Conservation (phyloP, 2,113 vertebrate genomes). For the Oxygymnocypris stewartii region DNA sequence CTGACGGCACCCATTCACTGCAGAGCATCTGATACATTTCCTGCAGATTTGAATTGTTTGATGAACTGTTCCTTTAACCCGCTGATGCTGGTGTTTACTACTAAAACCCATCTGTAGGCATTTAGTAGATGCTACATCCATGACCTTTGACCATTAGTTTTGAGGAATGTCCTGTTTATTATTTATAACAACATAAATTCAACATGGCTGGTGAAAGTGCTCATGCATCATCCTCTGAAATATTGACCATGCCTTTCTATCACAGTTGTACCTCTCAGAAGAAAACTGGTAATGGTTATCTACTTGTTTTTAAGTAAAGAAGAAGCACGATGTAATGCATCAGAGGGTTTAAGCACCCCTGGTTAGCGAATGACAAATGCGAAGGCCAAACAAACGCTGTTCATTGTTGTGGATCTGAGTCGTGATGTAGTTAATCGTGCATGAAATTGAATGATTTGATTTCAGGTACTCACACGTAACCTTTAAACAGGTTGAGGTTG, state of each 20-base stretch:
- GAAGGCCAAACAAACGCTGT: conserved; percentile 9
- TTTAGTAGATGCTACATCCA: neutral
- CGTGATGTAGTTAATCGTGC: conserved; percentile 40
- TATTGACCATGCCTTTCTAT: neutral
- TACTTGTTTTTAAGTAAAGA: neutral
- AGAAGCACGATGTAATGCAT: neutral
- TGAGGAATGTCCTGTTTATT: neutral
- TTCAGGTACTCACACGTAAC: conserved; percentile 78
- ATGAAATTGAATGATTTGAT: conserved; percentile 53
- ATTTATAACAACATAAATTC: neutral
- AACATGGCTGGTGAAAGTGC: conserved; percentile 2
- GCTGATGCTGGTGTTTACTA: neutral
- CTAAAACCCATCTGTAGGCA: neutral
- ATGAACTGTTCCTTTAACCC: neutral
- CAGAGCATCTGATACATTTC: neutral
- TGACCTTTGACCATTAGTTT: neutral
- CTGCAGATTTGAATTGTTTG: neutral
- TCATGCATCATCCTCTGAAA: neutral
- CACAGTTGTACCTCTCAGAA: neutral
- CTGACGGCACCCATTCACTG: neutral
- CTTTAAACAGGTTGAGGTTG: conserved; percentile 88
- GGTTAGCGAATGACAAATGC: conserved; percentile 13
- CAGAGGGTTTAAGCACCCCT: conserved; percentile 10
- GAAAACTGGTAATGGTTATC: neutral
- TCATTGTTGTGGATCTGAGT: conserved; percentile 48